A percentile compares a stretch with the other conserved stretches of the same genome.
phyloP scores from a whole-genome alignment of 2,113 vertebrate genomes.

The Synodontis membranacea region DNA sequence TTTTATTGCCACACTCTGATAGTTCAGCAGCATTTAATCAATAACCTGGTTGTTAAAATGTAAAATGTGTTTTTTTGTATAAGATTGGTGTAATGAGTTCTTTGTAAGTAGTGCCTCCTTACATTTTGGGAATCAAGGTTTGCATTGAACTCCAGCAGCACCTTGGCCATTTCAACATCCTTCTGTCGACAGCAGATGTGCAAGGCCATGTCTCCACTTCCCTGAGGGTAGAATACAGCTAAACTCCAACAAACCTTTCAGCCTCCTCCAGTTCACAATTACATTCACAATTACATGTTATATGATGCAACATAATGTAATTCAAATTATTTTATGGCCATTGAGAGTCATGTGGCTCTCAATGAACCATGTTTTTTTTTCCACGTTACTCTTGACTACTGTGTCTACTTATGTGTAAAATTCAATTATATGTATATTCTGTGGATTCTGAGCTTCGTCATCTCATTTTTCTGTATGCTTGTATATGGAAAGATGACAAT shows the following conservation, averaged over 20 bases:
- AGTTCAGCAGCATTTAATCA: too few species aligned
- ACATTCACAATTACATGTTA: background rate
- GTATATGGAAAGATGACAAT: too few species aligned
- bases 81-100: background rate
- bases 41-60: too few species aligned
- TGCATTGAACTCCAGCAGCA: slow-evolving; percentile 61
- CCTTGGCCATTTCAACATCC: slow-evolving; percentile 61
- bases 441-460: too few species aligned
- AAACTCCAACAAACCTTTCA: background rate
- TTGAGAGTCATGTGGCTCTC: too few species aligned
- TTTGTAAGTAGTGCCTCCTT: slow-evolving; percentile 23
- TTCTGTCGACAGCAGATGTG: slow-evolving; percentile 61
- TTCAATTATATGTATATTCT: too few species aligned
- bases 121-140: slow-evolving; percentile 63
- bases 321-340: too few species aligned
- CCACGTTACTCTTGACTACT: too few species aligned
- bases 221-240: slow-evolving; percentile 51
- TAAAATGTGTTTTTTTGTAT: background rate
- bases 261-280: background rate
- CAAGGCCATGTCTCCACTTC: slow-evolving; percentile 58
- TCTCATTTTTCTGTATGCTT: too few species aligned
- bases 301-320: background rate
- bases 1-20: too few species aligned
- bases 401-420: too few species aligned
- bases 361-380: too few species aligned